Percentiles rank a stretch among this genome's conserved stretches.
These are phyloP conservation scores for Neosilurus hyrtlii DNA, from an alignment of 2,797 vertebrate species.

Conservation along the genomic window DNA sequence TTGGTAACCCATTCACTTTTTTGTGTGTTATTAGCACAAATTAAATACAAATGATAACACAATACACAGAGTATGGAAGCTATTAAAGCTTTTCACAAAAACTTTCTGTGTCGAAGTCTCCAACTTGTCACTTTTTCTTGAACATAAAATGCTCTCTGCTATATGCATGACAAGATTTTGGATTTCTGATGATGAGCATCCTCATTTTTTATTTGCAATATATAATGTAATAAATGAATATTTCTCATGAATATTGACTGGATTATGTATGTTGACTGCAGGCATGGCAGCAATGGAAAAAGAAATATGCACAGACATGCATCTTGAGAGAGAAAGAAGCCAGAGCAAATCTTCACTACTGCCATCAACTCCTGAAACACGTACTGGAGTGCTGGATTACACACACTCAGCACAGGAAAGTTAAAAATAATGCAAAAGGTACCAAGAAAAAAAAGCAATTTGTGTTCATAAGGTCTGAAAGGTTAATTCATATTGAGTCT, in stretches of 20 bases:
- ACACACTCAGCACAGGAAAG: slow-evolving; percentile 63
- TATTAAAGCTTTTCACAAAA: too few species aligned
- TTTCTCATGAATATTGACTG: slow-evolving; percentile 27
- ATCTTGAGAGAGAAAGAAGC: slow-evolving; percentile 65
- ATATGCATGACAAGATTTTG: background rate
- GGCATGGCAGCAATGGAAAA: slow-evolving; percentile 82
- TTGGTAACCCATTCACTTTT: too few species aligned
- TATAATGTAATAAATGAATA: background rate
- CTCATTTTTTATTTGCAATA: background rate
- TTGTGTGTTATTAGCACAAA: too few species aligned
- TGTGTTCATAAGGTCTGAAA: background rate
- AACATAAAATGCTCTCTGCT: too few species aligned
- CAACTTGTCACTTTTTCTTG: too few species aligned
- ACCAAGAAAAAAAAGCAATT: background rate
- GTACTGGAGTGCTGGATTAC: slow-evolving; percentile 71
- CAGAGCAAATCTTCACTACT: slow-evolving; percentile 67
- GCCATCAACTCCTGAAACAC: slow-evolving; percentile 61
- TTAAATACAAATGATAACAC: too few species aligned
- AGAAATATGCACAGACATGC: slow-evolving; percentile 59
- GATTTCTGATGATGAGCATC: background rate
- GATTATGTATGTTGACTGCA: slow-evolving; percentile 59
- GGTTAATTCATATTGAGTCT: background rate
- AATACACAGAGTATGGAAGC: too few species aligned
- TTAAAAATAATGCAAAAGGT: slow-evolving; percentile 71
- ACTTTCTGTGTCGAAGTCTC: too few species aligned